phyloP scores from a whole-genome alignment of 2,113 vertebrate genomes.

The Emydura subglobosa region DNA sequence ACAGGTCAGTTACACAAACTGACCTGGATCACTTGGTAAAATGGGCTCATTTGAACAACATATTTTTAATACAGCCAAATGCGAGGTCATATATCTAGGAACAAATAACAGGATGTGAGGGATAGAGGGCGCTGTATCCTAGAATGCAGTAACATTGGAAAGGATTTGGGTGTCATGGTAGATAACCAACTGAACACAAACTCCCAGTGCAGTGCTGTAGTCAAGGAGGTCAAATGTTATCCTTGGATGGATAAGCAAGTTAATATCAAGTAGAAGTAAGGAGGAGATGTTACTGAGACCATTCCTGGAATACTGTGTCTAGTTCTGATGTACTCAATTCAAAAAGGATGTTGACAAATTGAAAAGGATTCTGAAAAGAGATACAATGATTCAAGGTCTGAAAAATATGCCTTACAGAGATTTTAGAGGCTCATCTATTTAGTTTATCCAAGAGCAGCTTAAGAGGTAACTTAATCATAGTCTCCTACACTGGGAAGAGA shows the following conservation, averaged over 20 bases:
- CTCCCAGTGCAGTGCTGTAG: not conserved
- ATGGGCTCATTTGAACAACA: not conserved
- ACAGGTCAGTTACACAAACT: not conserved
- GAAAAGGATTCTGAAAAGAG: not conserved
- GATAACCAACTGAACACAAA: not conserved
- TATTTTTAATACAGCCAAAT: not conserved
- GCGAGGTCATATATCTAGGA: not conserved
- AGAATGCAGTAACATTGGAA: not conserved
- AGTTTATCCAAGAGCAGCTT: not conserved
- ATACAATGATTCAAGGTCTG: not conserved
- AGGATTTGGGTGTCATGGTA: not conserved
- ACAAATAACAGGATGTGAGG: not conserved
- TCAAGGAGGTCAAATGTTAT: not conserved
- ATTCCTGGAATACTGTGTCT: not conserved
- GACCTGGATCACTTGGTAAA: not conserved
- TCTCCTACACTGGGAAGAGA: not conserved
- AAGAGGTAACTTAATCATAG: not conserved
- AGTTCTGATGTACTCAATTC: not conserved
- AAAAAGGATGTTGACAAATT: not conserved
- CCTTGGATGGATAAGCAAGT: too few relatives aligned
- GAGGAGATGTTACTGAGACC: not conserved
- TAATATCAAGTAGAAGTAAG: not conserved
- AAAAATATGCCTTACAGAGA: not conserved
- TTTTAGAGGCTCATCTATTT: not conserved
- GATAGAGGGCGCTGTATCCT: not conserved